Evolutionary conservation across 1,140 invertebrate species (phyloP), one percentile per base, ranked within the genome.

Genomic region (Copidosoma floridanum): DNA sequence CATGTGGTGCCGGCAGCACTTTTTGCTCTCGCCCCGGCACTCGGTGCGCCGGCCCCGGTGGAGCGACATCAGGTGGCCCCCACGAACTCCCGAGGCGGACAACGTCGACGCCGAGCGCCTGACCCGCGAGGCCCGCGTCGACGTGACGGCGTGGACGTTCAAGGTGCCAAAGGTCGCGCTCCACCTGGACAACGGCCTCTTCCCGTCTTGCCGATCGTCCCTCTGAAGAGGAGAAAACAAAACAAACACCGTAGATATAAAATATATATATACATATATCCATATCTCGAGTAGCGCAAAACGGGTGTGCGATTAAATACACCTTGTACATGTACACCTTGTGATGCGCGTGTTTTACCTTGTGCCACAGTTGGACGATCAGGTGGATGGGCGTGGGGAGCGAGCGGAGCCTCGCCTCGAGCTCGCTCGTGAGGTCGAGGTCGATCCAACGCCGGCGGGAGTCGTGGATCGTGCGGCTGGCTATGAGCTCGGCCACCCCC

Each of bases 1-100:
- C 81, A 89, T 83, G 21, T 82, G 75, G 71, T 88, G 85, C 24
- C 87, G 77, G 65, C 88, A 89, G 65, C 88, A 90, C 32, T 82
- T 83, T 64, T 82, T 82, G 57, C 77, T 81, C 18, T 81, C 77
- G 10, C 76, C 77, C 6, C 75, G 78, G 57, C 83, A 84, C 61
- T 82, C 81, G 47, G 78, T 81, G n/a, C 75, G 70, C 2, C 80
- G 68, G 18, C 74, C 73, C 10, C 71, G 73, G 35, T 80, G 75
- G 18, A 77, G 59, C 0, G 72, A 75, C 69, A 78, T 70, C 55
- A 78, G 55, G 23, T 76, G 65, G 60, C 78, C 71, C 8, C 8
- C 71, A 1, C 69, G 67, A 11, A 67, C 16, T 8, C 71, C 71
- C 11, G 66, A 64, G 55, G 20, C 35, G n/a, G 35, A 35, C 18